phyloP scores from a whole-genome alignment of 2,797 vertebrate species.

The Pseudopleuronectes americanus region DNA sequence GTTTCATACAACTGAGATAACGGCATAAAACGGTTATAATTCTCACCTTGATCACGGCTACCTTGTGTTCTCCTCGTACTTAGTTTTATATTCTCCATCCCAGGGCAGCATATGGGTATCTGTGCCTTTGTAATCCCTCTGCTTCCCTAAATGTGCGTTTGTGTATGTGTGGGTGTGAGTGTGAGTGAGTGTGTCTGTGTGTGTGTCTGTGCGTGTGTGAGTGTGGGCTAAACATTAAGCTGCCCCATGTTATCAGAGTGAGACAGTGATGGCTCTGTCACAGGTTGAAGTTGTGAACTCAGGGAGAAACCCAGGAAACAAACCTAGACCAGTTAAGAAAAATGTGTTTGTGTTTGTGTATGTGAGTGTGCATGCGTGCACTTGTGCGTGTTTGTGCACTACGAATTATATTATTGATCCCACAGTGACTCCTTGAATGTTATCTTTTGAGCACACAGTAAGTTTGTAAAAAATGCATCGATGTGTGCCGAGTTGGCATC shows the following conservation, averaged over 20 bases:
- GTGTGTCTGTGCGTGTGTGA: conserved; percentile 47
- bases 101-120: conserved; percentile 45
- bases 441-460: conserved; percentile 19
- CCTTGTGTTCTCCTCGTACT: conserved; percentile 35
- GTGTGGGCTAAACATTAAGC: conserved; percentile 85
- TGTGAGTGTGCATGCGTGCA: neutral
- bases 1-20: neutral
- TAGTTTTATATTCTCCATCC: conserved; percentile 71
- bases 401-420: conserved; percentile 51
- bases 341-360: neutral
- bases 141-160: conserved; percentile 47
- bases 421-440: conserved; percentile 24
- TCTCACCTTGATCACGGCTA: conserved; percentile 60
- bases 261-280: conserved; percentile 62
- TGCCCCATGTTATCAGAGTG: conserved; percentile 56
- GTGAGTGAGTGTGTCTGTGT: conserved; percentile 46
- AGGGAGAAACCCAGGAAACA: conserved; percentile 34
- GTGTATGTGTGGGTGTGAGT: conserved; percentile 51
- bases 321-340: conserved; percentile 23
- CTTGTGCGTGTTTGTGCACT: neutral
- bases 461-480: conserved; percentile 26
- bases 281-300: conserved; percentile 32
- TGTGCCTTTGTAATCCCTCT: conserved; percentile 65
- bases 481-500: conserved; percentile 13
- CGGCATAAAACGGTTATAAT: conserved; percentile 7